Base-by-base conservation (phyloP, 2,797 vertebrate species). In the Anisognathus igniventris region DNA sequence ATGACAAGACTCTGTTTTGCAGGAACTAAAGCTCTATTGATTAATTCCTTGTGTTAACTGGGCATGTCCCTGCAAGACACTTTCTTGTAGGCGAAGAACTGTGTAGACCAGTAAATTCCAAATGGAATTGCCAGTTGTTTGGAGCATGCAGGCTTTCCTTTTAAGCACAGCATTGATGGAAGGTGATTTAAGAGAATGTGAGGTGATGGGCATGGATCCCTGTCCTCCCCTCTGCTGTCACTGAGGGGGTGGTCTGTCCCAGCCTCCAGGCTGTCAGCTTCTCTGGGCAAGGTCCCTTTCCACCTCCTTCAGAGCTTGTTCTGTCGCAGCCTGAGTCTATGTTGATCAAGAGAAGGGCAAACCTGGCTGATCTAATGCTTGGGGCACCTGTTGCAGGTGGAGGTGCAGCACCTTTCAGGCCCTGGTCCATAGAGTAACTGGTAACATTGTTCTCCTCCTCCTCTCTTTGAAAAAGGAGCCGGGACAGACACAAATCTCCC, bases 401-500 rank as follows among this genome's bases (percentile, higher is more conserved):
- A 64, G 35, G 7, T 72, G 14, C 54, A 68, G 62, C n/a, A 48
- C 22, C 3, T 53, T 53, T 51, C 58, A 56, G 37, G 18, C 28
- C 50, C 21, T 44, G 44, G 37, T 57, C 40, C 35, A 21, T 28
- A 62, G 82, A 45, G 28, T 31, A 5, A 39, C 8, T 45, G 31
- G 39, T 93, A 62, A 94, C 2, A 0, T 30, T 85, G 31, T 94
- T 87, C 42, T 95, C 71, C 47, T 94, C 65, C 75, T 90, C 19
- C 44, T 77, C 12, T 83, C 21, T 71, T 92, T 86, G 98, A 79
- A 98, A 99, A 93, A 98, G 98, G 95, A 99, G 98, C 88, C 98
- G 98, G 48, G 99, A 99, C 91, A 98, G 98, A 45, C 99, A 99
- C 97, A 99, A 99, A 97, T 98, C 98, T 0, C 95, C 97, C 0